These are phyloP conservation scores for Camponotus pennsylvanicus DNA, from an alignment of 1,140 invertebrate genomes.

Conservation along the genomic window DNA sequence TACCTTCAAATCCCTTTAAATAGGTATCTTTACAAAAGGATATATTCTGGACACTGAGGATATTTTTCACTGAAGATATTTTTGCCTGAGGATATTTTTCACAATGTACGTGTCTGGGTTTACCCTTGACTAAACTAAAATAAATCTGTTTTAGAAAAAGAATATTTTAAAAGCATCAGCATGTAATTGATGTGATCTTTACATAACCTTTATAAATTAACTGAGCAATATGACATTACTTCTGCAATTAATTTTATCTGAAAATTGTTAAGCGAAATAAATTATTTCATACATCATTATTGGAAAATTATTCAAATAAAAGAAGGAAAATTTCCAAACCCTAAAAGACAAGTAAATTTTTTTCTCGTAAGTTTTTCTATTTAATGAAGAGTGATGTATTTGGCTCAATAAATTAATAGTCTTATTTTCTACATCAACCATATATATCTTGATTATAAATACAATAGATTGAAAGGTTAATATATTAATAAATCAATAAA, in stretches of 20 bases:
- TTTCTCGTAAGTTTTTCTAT: neutral
- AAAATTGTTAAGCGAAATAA: constrained; percentile 3
- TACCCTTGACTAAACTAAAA: too few species aligned
- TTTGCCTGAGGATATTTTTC: too few species aligned
- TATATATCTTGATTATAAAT: neutral
- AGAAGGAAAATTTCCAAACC: neutral
- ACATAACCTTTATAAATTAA: neutral
- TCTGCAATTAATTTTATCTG: neutral
- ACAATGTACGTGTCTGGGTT: too few species aligned
- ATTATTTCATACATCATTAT: neutral
- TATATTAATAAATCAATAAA: neutral
- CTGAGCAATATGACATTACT: neutral
- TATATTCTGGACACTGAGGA: too few species aligned
- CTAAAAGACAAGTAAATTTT: neutral
- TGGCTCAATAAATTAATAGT: neutral
- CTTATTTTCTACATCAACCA: neutral
- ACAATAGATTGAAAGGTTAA: neutral
- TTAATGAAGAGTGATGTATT: neutral
- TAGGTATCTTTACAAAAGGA: too few species aligned
- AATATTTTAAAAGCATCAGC: neutral
- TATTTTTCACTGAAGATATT: too few species aligned
- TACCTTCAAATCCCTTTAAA: too few species aligned
- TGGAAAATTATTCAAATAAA: neutral
- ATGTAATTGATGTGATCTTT: neutral
- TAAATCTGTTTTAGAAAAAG: neutral